Base-by-base conservation (phyloP, 2,888 invertebrate species). In the Bembecia ichneumoniformis region DNA sequence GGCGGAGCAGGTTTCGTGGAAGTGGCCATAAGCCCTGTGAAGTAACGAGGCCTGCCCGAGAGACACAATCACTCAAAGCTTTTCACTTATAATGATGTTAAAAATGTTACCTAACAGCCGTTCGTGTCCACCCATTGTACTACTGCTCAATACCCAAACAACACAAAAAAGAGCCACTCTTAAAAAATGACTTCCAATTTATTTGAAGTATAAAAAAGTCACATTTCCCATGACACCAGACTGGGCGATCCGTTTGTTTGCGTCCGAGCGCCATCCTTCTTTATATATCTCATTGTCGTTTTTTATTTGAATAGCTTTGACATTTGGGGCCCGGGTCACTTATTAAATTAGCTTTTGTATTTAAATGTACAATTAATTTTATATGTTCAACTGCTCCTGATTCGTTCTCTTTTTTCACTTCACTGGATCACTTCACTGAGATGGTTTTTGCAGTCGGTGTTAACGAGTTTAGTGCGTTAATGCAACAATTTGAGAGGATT, bases 311-410 rank as follows among this genome's bases (percentile, higher is more conserved):
- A 77, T 63, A 65, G 70, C 76, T 82, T 82, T 83, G 84, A 87
- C 84, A 83, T 87, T 82, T 75, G 64, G 74, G 62, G 81, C 80
- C 74, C 72, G 77, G 81, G 76, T 77, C 82, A 83, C 82, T 84
- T 86, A 84, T 86, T 87, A 86, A 86, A 86, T 86, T 84, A 86
- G 82, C 77, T 80, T 84, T 87, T 86, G 83, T 87, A 84, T 86
- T 86, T 82, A 83, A 84, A 86, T 83, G 71, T 71, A 79, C 79
- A 77, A 82, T 82, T 82, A 83, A 83, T 84, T n/a, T n/a, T 77
- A 73, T 81, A 59, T 61, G 60, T 64, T 61, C 63, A 68, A 66
- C 64, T 60, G 70, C 69, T 74, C 62, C 72, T 68, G 71, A 70
- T 54, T 54, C 47, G 48, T 50, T 52, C 48, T 48, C 49, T 17